A percentile compares a stretch with the other conserved stretches of the same genome.
These are phyloP conservation scores for Lasioglossum albipes DNA, from an alignment of 1,140 invertebrate species.

Conservation along the genomic window DNA sequence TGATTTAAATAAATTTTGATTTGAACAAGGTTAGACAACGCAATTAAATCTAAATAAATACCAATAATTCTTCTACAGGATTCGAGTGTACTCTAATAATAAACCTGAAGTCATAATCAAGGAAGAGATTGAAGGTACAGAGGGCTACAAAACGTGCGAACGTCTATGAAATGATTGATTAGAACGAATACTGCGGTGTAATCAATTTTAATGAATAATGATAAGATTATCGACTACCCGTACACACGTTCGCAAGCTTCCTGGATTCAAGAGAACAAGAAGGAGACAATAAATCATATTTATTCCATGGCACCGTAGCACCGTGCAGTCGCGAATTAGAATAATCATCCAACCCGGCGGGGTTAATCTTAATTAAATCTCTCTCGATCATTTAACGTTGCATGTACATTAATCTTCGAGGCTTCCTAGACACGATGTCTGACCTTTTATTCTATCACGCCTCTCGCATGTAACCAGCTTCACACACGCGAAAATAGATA, in stretches of 20 bases:
- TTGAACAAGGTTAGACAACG: no score
- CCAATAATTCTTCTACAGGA: no score
- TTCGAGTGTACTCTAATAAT: no score
- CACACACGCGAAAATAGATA: constrained; percentile 24
- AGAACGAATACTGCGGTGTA: neutral
- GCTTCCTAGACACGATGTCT: constrained; percentile 43
- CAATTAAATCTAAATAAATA: no score
- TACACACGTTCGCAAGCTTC: no score
- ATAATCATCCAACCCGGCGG: constrained; percentile 3
- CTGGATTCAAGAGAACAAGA: no score
- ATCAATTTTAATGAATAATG: neutral
- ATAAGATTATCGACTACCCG: neutral
- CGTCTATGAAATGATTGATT: no score
- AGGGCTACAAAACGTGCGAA: neutral
- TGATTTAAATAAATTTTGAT: no score
- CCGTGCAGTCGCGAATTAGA: constrained; percentile 7
- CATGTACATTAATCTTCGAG: constrained; percentile 47
- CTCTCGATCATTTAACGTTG: constrained; percentile 46
- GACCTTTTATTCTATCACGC: constrained; percentile 22
- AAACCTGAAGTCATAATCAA: neutral
- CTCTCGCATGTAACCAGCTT: constrained; percentile 25
- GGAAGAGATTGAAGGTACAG: neutral
- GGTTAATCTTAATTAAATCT: constrained; percentile 63
- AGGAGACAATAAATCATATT: neutral
- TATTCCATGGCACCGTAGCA: neutral